phyloP scores from a whole-genome alignment of 2,888 invertebrate genomes.

The Hirtodrosophila duncani region DNA sequence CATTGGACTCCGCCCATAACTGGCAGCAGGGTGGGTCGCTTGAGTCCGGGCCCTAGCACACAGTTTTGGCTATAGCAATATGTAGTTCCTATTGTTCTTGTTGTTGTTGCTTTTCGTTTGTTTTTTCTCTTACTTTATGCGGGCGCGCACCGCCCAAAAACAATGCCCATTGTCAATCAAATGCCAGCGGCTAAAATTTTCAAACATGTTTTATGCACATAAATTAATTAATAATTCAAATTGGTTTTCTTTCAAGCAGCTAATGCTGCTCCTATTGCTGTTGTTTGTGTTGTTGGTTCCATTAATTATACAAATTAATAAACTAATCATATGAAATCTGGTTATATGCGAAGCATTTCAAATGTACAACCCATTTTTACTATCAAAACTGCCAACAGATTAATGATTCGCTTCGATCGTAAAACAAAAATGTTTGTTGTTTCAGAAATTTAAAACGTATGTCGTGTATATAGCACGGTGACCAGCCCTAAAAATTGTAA shows the following conservation, averaged over 20 bases:
- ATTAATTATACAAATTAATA: conserved; percentile 41
- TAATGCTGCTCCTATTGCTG: no score
- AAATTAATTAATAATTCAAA: conserved; percentile 43
- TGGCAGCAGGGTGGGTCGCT: conserved; percentile 42
- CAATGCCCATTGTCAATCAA: conserved; percentile 41
- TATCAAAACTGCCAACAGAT: conserved; percentile 36
- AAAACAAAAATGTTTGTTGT: conserved; percentile 19
- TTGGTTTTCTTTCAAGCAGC: no score
- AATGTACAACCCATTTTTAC: no score
- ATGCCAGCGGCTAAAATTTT: conserved; percentile 27
- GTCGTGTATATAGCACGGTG: conserved; percentile 2
- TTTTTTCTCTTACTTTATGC: conserved; percentile 24
- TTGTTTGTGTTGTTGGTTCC: background rate
- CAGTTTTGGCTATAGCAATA: no score
- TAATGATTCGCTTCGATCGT: conserved; percentile 23
- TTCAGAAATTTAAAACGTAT: conserved; percentile 21
- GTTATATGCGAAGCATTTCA: no score
- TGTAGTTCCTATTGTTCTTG: no score
- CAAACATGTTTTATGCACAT: conserved; percentile 31
- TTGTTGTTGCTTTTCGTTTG: background rate
- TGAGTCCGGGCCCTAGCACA: no score
- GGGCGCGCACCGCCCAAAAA: conserved; percentile 25
- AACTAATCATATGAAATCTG: conserved; percentile 28
- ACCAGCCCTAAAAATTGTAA: conserved; percentile 19
- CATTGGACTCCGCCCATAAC: conserved; percentile 19